phyloP scores from a whole-genome alignment of 2,888 invertebrate genomes.

The Scaptomyza tumidula region DNA sequence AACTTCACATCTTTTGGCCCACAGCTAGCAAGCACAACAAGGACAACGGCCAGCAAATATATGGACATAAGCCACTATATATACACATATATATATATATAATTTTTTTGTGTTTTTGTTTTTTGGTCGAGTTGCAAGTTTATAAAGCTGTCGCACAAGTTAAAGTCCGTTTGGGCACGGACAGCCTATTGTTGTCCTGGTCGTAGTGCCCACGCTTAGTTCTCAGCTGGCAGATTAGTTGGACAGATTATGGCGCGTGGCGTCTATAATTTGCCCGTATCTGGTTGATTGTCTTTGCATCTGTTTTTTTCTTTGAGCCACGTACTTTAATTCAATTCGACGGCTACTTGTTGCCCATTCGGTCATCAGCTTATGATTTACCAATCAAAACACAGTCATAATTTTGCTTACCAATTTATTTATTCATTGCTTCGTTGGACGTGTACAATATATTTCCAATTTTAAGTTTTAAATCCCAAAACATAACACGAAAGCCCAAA shows the following conservation, averaged over 20 bases:
- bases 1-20: conserved; percentile 61
- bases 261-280: conserved; percentile 40
- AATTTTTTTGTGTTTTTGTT: conserved; percentile 12
- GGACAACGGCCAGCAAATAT: conserved; percentile 40
- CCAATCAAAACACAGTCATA: conserved; percentile 62
- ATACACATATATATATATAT: conserved; percentile 17
- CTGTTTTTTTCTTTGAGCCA: conserved; percentile 21
- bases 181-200: conserved; percentile 14
- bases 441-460: conserved; percentile 56
- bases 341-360: conserved; percentile 52
- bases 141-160: conserved; percentile 43
- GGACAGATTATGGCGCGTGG: conserved; percentile 58
- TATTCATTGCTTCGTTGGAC: conserved; percentile 48
- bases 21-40: conserved; percentile 9
- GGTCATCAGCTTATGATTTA: conserved; percentile 38
- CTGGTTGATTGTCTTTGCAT: conserved; percentile 15
- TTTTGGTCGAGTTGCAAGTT: conserved; percentile 42
- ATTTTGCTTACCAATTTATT: conserved; percentile 44
- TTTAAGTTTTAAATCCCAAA: conserved; percentile 64
- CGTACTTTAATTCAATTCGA: conserved; percentile 53
- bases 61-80: conserved; percentile 48
- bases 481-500: conserved; percentile 43
- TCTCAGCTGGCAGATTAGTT: conserved; percentile 45
- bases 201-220: conserved; percentile 2
- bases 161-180: conserved; percentile 17